A percentile compares a stretch with the other conserved stretches of the same genome.
phyloP scores from a whole-genome alignment of 2,888 invertebrate species.

The Graphium colonna region DNA sequence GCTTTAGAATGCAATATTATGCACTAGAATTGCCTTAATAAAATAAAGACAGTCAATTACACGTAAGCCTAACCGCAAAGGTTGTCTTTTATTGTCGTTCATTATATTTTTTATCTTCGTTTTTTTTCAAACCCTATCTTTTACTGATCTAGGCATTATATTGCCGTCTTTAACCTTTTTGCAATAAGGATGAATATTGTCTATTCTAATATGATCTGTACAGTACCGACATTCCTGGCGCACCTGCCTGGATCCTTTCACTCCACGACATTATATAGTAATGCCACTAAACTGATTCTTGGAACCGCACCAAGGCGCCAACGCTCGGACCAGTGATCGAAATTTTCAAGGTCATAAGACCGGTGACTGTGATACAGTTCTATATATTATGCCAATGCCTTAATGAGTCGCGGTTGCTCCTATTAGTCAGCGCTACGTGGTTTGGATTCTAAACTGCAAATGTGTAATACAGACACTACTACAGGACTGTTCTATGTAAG shows the following conservation, averaged over 20 bases:
- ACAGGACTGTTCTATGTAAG: too few species aligned
- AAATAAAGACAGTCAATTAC: too few species aligned
- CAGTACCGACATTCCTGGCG: conserved; percentile 48
- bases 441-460: too few species aligned
- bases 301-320: conserved; percentile 37
- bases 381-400: conserved; percentile 1
- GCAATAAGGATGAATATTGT: background rate
- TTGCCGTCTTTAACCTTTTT: background rate
- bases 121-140: background rate
- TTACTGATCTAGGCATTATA: background rate
- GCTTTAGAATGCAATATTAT: too few species aligned
- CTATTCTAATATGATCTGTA: background rate
- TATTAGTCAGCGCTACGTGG: background rate
- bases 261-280: conserved; percentile 47
- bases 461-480: too few species aligned
- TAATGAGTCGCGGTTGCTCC: background rate
- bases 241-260: conserved; percentile 51
- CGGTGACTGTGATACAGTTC: conserved; percentile 16
- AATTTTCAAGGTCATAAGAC: conserved; percentile 29
- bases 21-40: too few species aligned
- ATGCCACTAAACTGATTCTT: conserved; percentile 43
- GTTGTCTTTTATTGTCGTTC: too few species aligned
- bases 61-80: conserved; percentile 7
- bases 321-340: conserved; percentile 23
- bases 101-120: background rate